Base-by-base conservation (phyloP, 2,888 invertebrate genomes). In the Sinodicranocentrus sp. region DNA sequence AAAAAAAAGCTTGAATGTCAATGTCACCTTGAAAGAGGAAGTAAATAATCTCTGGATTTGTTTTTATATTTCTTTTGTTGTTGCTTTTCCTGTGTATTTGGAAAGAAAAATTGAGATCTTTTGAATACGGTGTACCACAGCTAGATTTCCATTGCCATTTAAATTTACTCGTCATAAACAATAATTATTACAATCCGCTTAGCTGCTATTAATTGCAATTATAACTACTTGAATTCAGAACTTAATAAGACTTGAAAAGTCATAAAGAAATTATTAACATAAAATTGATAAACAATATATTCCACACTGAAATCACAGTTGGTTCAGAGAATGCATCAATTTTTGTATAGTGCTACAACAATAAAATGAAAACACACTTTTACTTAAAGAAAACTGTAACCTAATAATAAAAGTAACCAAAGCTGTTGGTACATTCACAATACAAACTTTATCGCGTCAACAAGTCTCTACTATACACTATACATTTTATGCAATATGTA, bases 61-160 rank as follows among this genome's bases (percentile, higher is more conserved):
- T n/a, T n/a, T n/a, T n/a, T n/a, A n/a, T n/a, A n/a, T n/a, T n/a
- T n/a, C n/a, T n/a, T 33, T 33, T 10, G 10, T 10, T 33, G 33
- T 33, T 33, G 33, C 33, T 33, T 33, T 33, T 6, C 33, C n/a
- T n/a, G n/a, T n/a, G n/a, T n/a, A n/a, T 17, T 43, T 26, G 8
- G 52, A 67, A 67, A 65, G 17, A 28, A 63, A 5, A 59, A 25
- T 1, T 61, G 59, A 59, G 59, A 72, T 59, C 23, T 61, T 43
- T 72, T 59, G 25, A 59, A 72, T 72, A 72, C 72, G 71, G 71
- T 59, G 71, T 72, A 72, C 71, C 71, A 72, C 71, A 54, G 15
- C n/a, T 54, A 39, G 13, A 39, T 8, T 8, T 13, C 39, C 13
- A 8, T 39, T 39, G 39, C 48, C n/a, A 48, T n/a, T n/a, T 10